Conservation (phyloP, 2,888 invertebrate genomes). For the Agriopis leucophaearia region DNA sequence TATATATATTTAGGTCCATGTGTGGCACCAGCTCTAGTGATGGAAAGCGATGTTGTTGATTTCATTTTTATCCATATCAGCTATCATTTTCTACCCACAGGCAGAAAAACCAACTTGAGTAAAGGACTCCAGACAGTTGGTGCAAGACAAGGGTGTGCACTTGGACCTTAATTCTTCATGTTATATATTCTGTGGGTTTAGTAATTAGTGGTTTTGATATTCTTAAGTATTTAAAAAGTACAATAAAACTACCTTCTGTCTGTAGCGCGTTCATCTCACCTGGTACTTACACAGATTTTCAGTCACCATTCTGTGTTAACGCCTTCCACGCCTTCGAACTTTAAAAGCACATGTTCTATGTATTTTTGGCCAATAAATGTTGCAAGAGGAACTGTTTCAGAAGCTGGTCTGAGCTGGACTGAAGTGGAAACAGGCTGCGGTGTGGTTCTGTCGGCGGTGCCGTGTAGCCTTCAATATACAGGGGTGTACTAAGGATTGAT, state of each 20-base stretch:
- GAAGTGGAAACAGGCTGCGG: slow-evolving; percentile 69
- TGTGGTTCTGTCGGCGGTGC: slow-evolving; percentile 73
- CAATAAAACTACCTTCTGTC: background rate
- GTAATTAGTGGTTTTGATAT: background rate
- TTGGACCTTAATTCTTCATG: background rate
- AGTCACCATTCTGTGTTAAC: background rate
- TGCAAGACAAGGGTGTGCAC: background rate
- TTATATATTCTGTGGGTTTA: background rate
- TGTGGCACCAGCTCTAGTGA: too few relatives aligned
- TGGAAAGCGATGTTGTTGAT: too few relatives aligned
- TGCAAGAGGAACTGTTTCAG: slow-evolving; percentile 59
- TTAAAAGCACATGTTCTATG: slow-evolving; percentile 1
- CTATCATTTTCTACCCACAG: too few relatives aligned
- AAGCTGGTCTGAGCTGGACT: slow-evolving; percentile 71
- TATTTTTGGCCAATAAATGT: background rate
- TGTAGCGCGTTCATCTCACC: background rate
- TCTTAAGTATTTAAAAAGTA: background rate
- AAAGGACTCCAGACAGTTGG: too few relatives aligned
- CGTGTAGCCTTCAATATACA: slow-evolving; percentile 71
- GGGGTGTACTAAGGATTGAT: slow-evolving; percentile 59
- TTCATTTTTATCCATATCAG: too few relatives aligned
- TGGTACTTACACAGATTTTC: background rate
- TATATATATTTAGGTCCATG: too few relatives aligned
- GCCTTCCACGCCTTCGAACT: background rate
- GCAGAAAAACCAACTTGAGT: too few relatives aligned